These are phyloP conservation scores for Accipiter cooperii DNA, from an alignment of 2,113 vertebrate genomes.

Conservation along the genomic window DNA sequence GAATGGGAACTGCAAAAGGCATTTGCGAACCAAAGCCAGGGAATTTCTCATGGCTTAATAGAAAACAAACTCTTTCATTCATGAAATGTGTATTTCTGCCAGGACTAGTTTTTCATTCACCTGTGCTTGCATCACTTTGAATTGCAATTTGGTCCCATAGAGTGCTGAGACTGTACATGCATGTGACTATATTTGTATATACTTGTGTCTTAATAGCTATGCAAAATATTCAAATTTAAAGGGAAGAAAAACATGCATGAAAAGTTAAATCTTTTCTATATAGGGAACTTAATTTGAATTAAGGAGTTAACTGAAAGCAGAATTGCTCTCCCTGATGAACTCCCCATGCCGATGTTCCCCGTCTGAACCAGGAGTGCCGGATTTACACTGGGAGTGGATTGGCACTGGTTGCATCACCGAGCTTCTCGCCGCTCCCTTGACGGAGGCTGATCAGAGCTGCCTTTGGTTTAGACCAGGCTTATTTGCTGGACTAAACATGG, in stretches of 20 bases:
- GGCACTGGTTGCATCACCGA: fast-evolving
- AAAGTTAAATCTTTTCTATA: background rate
- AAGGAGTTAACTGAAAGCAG: background rate
- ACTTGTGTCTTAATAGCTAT: background rate
- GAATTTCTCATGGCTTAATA: background rate
- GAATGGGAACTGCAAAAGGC: background rate
- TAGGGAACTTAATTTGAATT: background rate
- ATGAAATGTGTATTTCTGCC: fast-evolving
- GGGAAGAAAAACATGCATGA: background rate
- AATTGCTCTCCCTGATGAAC: background rate
- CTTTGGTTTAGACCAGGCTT: background rate
- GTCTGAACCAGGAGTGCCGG: background rate
- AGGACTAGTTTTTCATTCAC: background rate
- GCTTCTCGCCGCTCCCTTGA: background rate
- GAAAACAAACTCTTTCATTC: background rate
- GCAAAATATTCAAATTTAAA: background rate
- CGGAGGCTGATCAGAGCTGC: background rate
- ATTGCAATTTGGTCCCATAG: background rate
- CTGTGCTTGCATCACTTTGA: background rate
- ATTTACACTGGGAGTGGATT: fast-evolving
- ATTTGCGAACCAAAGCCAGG: background rate
- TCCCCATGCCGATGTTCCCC: fast-evolving
- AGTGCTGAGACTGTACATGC: background rate
- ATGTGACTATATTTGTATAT: fast-evolving
- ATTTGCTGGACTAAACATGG: background rate